Evolutionary conservation across 2,888 invertebrate species (phyloP), one percentile per base, ranked within the genome.

Genomic region (Yponomeuta malinellus): DNA sequence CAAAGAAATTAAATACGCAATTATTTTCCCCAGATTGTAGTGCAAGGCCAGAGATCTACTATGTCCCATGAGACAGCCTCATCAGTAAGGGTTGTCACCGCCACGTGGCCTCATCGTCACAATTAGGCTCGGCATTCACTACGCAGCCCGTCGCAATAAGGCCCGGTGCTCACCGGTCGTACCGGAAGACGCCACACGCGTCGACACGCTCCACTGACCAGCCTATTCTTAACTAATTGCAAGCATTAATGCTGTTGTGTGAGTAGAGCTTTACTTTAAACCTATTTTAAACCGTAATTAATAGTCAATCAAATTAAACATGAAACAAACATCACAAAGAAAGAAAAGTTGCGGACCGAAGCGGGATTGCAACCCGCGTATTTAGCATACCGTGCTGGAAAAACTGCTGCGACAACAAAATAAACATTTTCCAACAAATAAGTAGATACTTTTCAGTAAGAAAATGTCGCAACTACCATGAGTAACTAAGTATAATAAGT

Each of bases 111-210:
- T 78, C 81, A 82, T 82, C 81, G 83, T 81, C 80, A 81, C 88
- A 88, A 90, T 90, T 90, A 90, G 89, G 83, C 79, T 73, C 80
- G 81, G 83, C 85, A 87, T 88, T 89, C 74, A 78, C 75, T 78
- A 80, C 78, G 71, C 72, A 15, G 52, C 81, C 81, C 81, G 83
- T 81, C 80, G 81, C 88, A 89, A 90, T 90, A 90, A 90, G 88
- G 83, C 79, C 73, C 80, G 81, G 83, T 84, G 80, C 78, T 70
- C 72, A 77, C 75, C 69, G 71, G 73, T 72, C 71, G 71, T 74
- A 75, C 68, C 68, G 68, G 68, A 68, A 68, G 63, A 52, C 68
- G 48, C 48, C 68, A 1, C 23, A 68, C 52, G 23, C 29, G 52
- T 10, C 48, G 48, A 23, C 68, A 29, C 48, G 68, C 65, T 59